These are phyloP conservation scores for Sciurus carolinensis DNA, from an alignment of 2,797 vertebrate genomes.

Conservation along the genomic window DNA sequence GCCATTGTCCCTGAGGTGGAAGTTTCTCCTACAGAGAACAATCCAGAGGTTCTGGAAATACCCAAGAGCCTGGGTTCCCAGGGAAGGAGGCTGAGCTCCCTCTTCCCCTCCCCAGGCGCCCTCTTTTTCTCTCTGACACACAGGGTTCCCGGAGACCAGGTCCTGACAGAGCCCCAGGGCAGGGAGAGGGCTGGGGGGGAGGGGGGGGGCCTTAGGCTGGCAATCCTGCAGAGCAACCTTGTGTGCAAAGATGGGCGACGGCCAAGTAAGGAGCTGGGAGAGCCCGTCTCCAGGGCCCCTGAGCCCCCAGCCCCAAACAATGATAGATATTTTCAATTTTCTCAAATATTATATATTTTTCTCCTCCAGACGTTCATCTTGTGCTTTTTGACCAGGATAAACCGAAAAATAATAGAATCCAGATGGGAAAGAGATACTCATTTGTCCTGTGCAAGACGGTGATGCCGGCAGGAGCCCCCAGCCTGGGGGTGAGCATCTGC, in stretches of 20 bases:
- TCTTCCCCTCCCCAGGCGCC: background rate
- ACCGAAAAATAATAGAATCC: constrained; percentile 86
- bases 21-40: constrained; percentile 25
- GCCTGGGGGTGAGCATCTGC: background rate
- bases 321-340: constrained; percentile 86
- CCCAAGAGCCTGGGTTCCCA: background rate
- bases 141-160: background rate
- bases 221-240: background rate
- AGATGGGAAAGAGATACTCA: constrained; percentile 80
- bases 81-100: background rate
- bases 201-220: accelerated
- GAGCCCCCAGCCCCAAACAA: constrained; percentile 62
- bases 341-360: constrained; percentile 84
- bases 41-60: background rate
- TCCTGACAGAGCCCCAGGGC: background rate
- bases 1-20: background rate
- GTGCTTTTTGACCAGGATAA: constrained; percentile 87
- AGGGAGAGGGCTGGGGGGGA: background rate
- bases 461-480: background rate
- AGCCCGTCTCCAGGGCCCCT: background rate
- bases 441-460: constrained; percentile 68
- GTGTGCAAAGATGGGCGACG: background rate
- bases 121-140: too few species aligned
- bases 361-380: constrained; percentile 81
- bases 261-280: background rate